Evolutionary conservation across 2,888 invertebrate species (phyloP).

Genomic region (Junonia oenone): DNA sequence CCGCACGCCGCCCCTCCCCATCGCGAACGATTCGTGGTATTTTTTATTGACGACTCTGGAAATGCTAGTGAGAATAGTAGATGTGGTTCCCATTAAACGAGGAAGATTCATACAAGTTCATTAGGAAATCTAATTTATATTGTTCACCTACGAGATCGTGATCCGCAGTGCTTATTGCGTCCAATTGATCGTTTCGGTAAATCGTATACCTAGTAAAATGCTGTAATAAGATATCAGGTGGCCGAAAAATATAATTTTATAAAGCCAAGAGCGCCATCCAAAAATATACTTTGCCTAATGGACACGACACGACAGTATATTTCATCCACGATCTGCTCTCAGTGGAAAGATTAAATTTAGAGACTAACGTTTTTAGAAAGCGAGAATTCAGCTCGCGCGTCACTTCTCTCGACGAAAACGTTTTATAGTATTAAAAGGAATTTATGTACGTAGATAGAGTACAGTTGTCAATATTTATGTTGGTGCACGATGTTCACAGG

Average conservation of each 20-base stretch:
- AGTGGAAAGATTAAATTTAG: conserved; percentile 65
- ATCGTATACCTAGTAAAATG: too few species aligned
- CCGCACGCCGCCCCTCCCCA: conserved; percentile 69
- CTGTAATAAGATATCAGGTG: conserved; percentile 33
- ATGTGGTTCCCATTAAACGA: conserved; percentile 38
- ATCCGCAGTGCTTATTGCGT: background rate
- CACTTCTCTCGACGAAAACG: conserved; percentile 21
- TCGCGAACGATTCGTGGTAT: conserved; percentile 76
- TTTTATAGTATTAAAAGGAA: conserved; percentile 21
- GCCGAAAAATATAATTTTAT: conserved; percentile 45
- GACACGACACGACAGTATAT: conserved; percentile 62
- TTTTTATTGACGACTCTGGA: conserved; percentile 77
- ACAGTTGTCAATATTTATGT: background rate
- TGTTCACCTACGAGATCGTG: background rate
- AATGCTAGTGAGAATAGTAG: conserved; percentile 59
- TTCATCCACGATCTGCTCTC: conserved; percentile 54
- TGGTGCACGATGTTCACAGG: background rate
- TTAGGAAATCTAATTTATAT: conserved; percentile 7
- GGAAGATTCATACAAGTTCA: conserved; percentile 19
- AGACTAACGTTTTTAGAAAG: conserved; percentile 59
- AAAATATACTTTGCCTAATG: conserved; percentile 68
- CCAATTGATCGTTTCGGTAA: background rate
- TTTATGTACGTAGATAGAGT: conserved; percentile 31
- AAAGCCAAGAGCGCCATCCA: conserved; percentile 48
- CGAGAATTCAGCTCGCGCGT: conserved; percentile 40